Base-by-base conservation (phyloP, 2,113 vertebrate species). In the Phyllostomus discolor region DNA sequence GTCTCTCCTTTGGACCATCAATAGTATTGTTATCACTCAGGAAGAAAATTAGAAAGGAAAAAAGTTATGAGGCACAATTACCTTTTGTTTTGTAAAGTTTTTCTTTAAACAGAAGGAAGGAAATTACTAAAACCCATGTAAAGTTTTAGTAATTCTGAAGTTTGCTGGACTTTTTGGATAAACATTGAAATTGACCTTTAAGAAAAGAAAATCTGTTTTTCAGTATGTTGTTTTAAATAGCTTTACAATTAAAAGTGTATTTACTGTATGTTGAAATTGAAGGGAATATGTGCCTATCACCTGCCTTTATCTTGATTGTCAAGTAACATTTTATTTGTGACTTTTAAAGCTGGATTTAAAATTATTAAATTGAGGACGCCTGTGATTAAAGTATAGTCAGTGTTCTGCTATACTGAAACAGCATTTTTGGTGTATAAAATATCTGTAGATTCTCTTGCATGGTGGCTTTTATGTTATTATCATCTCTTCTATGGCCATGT, bases 401-500 rank as follows among this genome's bases (percentile, higher is more conserved):
- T 79, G 16, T 86, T 96, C 88, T 7, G 43, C 33, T 85, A n/a
- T 28, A 90, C 3, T 93, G 86, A 81, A 94, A 73, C 14, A 92
- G 19, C 31, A 43, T 82, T 96, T 94, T 73, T 92, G 87, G 31
- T 72, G 33, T 69, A n/a, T 92, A 82, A 86, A 89, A 11, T 95
- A 89, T 35, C 88, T 81, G 88, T 93, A 97, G 96, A 81, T 96
- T 98, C 73, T 98, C 92, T 92, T 97, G 98, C 98, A 98, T 98
- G 98, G 90, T 95, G 62, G 88, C 96, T 97, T 98, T 96, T 98
- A 95, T 96, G 75, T 97, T 97, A 96, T 97, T 96, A 94, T 98
- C 88, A 90, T 90, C 67, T 95, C 95, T 87, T 70, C 78, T 94
- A 69, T 94, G 92, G 97, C 96, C 97, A 91, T 98, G 87, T 92